Evolutionary conservation across 2,888 invertebrate species (phyloP).

Genomic region (Pharmacophagus antenor): DNA sequence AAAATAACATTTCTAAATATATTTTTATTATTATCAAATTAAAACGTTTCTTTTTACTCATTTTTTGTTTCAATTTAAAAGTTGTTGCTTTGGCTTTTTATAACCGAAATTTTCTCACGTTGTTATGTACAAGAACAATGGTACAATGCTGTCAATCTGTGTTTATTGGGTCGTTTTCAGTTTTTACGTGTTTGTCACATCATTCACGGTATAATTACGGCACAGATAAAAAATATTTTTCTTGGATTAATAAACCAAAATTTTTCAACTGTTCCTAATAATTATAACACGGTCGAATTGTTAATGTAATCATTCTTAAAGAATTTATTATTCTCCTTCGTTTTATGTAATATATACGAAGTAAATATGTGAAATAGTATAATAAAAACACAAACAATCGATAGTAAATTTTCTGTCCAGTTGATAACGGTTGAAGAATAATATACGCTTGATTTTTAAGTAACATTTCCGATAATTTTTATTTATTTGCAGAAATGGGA

Average conservation of each 20-base stretch:
- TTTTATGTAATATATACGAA: background rate
- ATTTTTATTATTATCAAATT: background rate
- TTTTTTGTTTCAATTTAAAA: slow-evolving; percentile 2
- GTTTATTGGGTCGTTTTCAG: background rate
- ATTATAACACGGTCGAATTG: too few species aligned
- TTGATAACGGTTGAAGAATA: background rate
- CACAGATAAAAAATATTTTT: background rate
- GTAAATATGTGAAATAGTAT: background rate
- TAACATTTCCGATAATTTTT: too few species aligned
- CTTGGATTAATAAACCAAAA: background rate
- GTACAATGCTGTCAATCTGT: background rate
- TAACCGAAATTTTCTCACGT: slow-evolving; percentile 6
- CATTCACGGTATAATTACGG: background rate
- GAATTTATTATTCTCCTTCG: background rate
- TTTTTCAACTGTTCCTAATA: background rate
- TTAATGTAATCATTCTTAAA: background rate
- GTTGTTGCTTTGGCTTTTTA: slow-evolving; percentile 3
- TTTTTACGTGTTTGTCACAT: background rate
- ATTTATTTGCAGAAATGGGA: slow-evolving; percentile 42
- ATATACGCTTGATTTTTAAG: background rate
- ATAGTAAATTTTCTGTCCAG: too few species aligned
- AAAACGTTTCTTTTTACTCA: background rate
- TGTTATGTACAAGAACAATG: slow-evolving; percentile 11
- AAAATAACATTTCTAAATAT: too few species aligned
- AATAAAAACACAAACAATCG: background rate